Conservation (phyloP, 2,888 invertebrate genomes). For the Tetranychus piercei region DNA sequence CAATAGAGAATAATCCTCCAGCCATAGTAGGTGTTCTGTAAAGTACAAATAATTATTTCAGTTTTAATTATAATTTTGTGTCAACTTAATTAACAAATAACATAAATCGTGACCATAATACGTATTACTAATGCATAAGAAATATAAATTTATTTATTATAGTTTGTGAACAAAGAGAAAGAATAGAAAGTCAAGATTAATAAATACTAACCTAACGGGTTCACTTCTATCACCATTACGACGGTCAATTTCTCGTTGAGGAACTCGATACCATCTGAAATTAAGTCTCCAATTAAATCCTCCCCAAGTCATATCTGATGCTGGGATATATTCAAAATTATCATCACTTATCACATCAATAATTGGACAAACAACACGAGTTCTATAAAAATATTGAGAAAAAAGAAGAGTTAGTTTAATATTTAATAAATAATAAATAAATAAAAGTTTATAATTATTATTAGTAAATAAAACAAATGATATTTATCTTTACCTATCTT, state of each 20-base stretch:
- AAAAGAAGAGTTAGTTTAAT: background rate
- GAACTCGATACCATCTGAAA: conserved; percentile 72
- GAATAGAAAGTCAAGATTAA: background rate
- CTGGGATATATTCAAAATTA: conserved; percentile 94
- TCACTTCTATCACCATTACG: conserved; percentile 78
- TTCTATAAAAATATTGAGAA: conserved; percentile 35
- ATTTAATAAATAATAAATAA: background rate
- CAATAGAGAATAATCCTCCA: conserved; percentile 76
- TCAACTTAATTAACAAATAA: background rate
- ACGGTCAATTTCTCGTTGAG: conserved; percentile 84
- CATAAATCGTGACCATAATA: background rate
- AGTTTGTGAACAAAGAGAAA: too few species aligned
- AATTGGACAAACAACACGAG: conserved; percentile 88
- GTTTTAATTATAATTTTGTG: background rate
- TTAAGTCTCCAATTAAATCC: conserved; percentile 99
- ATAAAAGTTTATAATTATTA: too few species aligned
- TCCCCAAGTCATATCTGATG: conserved; percentile 98
- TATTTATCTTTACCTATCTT: conserved; percentile 42
- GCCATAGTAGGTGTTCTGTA: conserved; percentile 85
- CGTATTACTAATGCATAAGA: too few species aligned
- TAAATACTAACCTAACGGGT: conserved; percentile 45
- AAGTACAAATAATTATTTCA: conserved; percentile 16
- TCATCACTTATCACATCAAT: conserved; percentile 98
- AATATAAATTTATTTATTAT: too few species aligned
- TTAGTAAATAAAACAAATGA: background rate